Conservation (phyloP, 2,888 invertebrate genomes). For the Drosophila nigritarsus region DNA sequence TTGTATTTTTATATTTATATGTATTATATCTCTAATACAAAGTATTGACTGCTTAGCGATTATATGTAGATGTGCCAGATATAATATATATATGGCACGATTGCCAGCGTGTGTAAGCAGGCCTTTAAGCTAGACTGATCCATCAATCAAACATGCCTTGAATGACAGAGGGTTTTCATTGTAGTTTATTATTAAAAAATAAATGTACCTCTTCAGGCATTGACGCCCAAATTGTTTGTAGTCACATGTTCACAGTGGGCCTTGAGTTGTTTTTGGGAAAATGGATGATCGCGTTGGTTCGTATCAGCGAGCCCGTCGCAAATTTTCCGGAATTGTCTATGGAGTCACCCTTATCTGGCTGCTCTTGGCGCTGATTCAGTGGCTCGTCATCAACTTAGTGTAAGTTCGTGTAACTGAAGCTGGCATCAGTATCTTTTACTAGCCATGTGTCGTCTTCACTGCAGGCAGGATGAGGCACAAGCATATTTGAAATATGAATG, state of each 20-base stretch:
- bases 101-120: not conserved
- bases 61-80: not conserved
- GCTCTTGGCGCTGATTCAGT: constrained; percentile 63
- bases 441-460: not conserved
- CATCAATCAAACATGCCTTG: constrained; percentile 26
- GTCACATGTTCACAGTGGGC: not conserved
- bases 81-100: not conserved
- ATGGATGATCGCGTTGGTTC: constrained; percentile 37
- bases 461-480: constrained; percentile 1
- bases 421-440: not conserved
- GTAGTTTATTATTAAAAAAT: not conserved
- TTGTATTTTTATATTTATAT: not conserved
- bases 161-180: not conserved
- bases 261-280: not conserved
- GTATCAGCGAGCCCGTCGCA: constrained; percentile 62
- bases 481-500: constrained; percentile 27
- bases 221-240: constrained; percentile 24
- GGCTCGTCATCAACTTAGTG: constrained; percentile 50
- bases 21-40: not conserved
- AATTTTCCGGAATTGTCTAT: constrained; percentile 63
- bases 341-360: constrained; percentile 54
- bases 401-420: constrained; percentile 34
- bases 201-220: not conserved
- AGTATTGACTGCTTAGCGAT: too few species aligned
- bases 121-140: not conserved